Evolutionary conservation across 37 sponge, comb jelly and placozoan species (phyloP).

Genomic region (Hexactinellida sp.): DNA sequence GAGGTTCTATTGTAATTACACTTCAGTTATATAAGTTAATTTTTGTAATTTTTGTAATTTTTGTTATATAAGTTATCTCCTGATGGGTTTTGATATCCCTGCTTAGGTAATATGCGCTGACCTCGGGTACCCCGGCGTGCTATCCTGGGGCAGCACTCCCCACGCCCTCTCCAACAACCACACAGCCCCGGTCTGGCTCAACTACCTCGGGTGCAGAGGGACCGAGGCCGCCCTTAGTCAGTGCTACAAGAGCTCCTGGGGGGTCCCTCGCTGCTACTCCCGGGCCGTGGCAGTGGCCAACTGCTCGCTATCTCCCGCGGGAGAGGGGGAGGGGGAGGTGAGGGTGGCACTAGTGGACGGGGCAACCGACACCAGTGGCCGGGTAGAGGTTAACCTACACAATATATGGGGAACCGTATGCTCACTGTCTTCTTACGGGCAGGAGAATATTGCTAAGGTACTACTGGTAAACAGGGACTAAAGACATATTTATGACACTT

Average conservation of each 20-base stretch:
- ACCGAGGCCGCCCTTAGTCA: not conserved
- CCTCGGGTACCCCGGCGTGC: not conserved
- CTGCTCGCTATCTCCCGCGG: not conserved
- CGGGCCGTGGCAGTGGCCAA: not conserved
- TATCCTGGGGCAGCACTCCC: not conserved
- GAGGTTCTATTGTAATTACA: too few relatives aligned
- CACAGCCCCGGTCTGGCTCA: not conserved
- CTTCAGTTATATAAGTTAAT: too few relatives aligned
- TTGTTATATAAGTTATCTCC: too few relatives aligned
- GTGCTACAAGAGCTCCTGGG: not conserved
- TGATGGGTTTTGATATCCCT: too few relatives aligned
- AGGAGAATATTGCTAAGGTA: not conserved
- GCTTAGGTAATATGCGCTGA: not conserved
- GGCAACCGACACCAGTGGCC: not conserved
- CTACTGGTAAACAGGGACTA: too few relatives aligned
- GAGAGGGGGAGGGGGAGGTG: not conserved
- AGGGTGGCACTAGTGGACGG: not conserved
- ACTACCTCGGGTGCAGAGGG: not conserved
- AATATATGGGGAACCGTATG: constrained; percentile 8
- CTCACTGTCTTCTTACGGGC: not conserved
- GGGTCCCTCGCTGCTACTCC: not conserved
- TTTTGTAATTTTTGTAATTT: too few relatives aligned
- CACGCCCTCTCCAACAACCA: not conserved
- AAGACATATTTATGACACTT: too few relatives aligned
- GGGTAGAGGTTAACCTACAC: not conserved